These are phyloP conservation scores for Holothuria glaberrima DNA, from an alignment of 35 echinoderm and acorn worm species.

Conservation along the genomic window DNA sequence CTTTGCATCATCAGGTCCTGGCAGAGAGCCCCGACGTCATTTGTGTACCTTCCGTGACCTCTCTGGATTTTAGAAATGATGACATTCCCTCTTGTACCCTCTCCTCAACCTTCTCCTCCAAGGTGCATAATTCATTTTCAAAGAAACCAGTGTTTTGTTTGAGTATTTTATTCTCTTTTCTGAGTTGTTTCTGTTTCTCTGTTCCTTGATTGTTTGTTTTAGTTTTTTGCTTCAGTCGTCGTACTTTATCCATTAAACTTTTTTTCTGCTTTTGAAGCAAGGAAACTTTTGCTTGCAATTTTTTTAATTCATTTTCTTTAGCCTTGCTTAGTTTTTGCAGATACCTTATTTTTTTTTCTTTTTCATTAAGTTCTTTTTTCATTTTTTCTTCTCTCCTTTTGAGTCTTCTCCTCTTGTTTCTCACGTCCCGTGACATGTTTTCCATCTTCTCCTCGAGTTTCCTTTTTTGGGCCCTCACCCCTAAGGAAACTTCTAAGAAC, in stretches of 20 bases:
- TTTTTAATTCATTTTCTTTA: background rate
- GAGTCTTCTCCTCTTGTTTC: background rate
- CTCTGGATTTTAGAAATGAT: background rate
- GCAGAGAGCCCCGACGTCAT: too few relatives aligned
- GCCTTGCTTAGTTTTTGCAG: background rate
- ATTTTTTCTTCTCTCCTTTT: background rate
- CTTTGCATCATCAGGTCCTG: too few relatives aligned
- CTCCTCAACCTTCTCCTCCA: background rate
- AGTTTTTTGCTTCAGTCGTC: too few relatives aligned
- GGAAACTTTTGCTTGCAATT: background rate
- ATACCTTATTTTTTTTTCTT: background rate
- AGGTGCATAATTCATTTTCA: background rate
- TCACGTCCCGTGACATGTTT: background rate
- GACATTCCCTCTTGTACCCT: too few relatives aligned
- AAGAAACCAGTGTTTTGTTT: background rate
- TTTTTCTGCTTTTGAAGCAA: background rate
- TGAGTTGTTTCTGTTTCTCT: too few relatives aligned
- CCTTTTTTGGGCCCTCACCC: background rate
- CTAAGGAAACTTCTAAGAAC: too few relatives aligned
- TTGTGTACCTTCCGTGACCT: slow-evolving; percentile 17
- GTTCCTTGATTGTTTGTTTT: too few relatives aligned
- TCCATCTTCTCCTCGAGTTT: background rate
- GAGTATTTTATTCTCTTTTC: background rate
- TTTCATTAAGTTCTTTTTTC: too few relatives aligned
- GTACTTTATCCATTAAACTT: background rate